Evolutionary conservation across 1,140 invertebrate genomes (phyloP).

Genomic region (Brachystomella parvula): DNA sequence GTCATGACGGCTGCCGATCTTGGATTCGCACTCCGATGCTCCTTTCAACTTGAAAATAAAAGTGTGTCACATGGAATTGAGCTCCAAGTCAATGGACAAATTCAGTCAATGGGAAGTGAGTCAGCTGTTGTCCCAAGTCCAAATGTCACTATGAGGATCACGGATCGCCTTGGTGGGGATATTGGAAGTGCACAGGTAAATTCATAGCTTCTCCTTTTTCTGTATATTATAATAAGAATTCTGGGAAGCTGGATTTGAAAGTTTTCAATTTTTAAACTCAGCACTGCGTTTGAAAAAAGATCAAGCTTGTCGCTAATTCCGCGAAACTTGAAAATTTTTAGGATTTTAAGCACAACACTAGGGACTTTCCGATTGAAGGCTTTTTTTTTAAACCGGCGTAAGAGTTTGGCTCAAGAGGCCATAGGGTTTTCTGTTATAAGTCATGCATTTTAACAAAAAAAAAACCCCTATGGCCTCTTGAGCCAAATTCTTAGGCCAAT

Average conservation of each 20-base stretch:
- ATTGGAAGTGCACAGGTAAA: conserved; percentile 43
- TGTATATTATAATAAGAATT: no score
- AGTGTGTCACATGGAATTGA: conserved; percentile 47
- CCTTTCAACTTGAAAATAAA: conserved; percentile 49
- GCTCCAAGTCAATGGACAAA: conserved; percentile 42
- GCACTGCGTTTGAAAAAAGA: no score
- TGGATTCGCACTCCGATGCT: conserved; percentile 48
- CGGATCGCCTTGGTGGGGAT: conserved; percentile 46
- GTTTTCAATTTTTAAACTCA: neutral
- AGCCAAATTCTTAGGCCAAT: no score
- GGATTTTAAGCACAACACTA: no score
- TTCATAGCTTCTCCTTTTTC: neutral
- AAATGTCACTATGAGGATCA: conserved; percentile 50
- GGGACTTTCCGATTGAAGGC: no score
- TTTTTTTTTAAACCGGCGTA: no score
- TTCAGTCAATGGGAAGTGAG: conserved; percentile 42
- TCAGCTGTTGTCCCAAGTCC: conserved; percentile 48
- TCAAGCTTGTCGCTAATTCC: no score
- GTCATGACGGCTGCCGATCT: conserved; percentile 51
- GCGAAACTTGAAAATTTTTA: no score
- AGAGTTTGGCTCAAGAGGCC: no score
- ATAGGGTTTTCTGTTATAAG: no score
- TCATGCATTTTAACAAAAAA: no score
- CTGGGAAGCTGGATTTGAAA: neutral
- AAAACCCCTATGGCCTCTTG: no score